Percentiles rank a stretch among this genome's conserved stretches.
phyloP scores from a whole-genome alignment of 2,113 vertebrate genomes.

The Anoplopoma fimbria region DNA sequence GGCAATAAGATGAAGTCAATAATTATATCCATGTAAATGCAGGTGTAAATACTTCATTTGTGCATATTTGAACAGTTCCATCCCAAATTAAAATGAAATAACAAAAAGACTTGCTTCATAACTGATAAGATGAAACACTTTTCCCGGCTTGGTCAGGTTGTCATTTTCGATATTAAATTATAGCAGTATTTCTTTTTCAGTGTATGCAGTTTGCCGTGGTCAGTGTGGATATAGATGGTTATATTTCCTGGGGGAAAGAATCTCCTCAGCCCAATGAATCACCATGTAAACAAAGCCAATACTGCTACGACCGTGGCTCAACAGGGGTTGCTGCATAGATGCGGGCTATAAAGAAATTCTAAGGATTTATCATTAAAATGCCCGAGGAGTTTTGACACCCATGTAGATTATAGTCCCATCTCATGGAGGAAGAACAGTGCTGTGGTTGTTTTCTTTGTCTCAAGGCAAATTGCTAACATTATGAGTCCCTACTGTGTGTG shows the following conservation, averaged over 20 bases:
- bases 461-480: conserved; percentile 25
- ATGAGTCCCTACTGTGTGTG: conserved; percentile 11
- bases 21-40: neutral
- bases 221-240: conserved; percentile 23
- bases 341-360: conserved; percentile 25
- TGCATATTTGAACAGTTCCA: conserved; percentile 1
- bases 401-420: conserved; percentile 35
- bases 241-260: conserved; percentile 4
- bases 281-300: conserved; percentile 37
- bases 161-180: neutral
- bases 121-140: conserved; percentile 4
- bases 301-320: conserved; percentile 30
- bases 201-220: conserved; percentile 7
- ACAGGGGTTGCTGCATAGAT: conserved; percentile 23
- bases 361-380: conserved; percentile 51
- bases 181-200: neutral
- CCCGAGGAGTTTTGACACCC: conserved; percentile 28
- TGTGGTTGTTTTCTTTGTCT: conserved; percentile 55
- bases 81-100: neutral
- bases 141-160: neutral
- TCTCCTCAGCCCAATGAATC: conserved; percentile 32
- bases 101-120: conserved; percentile 14
- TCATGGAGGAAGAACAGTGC: conserved; percentile 21
- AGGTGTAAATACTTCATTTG: neutral
- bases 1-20: conserved; percentile 13